phyloP scores from a whole-genome alignment of 2,888 invertebrate genomes.

The Ryuthela nishihirai region DNA sequence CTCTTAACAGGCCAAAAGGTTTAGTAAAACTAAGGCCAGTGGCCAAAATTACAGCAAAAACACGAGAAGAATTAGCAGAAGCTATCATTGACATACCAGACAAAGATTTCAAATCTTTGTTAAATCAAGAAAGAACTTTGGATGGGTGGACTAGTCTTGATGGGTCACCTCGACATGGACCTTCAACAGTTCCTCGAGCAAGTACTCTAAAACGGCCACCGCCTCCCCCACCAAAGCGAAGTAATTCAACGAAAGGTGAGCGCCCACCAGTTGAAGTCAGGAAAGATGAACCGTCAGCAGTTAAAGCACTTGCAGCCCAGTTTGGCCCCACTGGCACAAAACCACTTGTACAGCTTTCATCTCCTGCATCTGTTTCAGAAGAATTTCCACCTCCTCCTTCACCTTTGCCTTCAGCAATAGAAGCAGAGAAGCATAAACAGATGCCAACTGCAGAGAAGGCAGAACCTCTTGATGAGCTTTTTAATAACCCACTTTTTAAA shows the following conservation, averaged over 20 bases:
- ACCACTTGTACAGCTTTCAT: neutral
- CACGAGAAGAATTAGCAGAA: constrained; percentile 31
- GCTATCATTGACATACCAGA: constrained; percentile 35
- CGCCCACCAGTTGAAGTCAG: neutral
- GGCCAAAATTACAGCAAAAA: constrained; percentile 60
- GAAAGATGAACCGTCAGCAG: neutral
- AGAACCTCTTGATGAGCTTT: constrained; percentile 26
- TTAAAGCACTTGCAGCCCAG: neutral
- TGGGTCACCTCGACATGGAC: constrained; percentile 35
- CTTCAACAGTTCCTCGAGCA: constrained; percentile 34
- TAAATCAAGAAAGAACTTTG: constrained; percentile 17
- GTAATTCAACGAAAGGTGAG: constrained; percentile 49
- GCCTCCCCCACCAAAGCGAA: constrained; percentile 54
- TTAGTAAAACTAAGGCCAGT: constrained; percentile 74
- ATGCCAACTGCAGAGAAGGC: constrained; percentile 3
- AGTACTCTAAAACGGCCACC: constrained; percentile 46
- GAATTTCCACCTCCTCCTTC: constrained; percentile 49
- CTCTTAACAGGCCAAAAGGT: constrained; percentile 77
- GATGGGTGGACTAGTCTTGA: constrained; percentile 34
- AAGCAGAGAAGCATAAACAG: constrained; percentile 8
- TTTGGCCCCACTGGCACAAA: neutral
- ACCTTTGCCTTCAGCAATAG: constrained; percentile 41
- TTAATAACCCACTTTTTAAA: constrained; percentile 26
- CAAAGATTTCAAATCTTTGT: constrained; percentile 25
- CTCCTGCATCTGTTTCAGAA: constrained; percentile 37